phyloP scores from a whole-genome alignment of 1,140 invertebrate genomes.

The Ditylenchus dipsaci region DNA sequence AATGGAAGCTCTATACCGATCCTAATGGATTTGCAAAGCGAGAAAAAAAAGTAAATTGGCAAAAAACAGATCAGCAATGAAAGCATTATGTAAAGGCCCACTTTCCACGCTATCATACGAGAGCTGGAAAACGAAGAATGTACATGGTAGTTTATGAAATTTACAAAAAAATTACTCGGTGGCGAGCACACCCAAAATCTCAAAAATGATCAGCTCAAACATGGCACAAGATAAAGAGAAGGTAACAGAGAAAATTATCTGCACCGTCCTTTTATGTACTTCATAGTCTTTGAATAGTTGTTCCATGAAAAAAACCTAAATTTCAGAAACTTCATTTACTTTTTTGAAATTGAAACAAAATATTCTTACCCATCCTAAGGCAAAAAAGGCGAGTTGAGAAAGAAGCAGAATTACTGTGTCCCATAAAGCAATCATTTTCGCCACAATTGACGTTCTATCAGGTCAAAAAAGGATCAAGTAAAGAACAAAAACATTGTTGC shows the following conservation, averaged over 20 bases:
- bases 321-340: no score
- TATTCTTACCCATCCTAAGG: constrained; percentile 75
- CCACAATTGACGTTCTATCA: background rate
- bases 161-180: constrained; percentile 64
- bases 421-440: constrained; percentile 26
- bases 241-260: constrained; percentile 91
- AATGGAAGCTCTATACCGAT: constrained; percentile 70
- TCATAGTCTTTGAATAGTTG: constrained; percentile 97
- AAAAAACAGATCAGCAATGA: constrained; percentile 91
- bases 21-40: constrained; percentile 81
- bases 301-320: constrained; percentile 84
- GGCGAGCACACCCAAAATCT: constrained; percentile 89
- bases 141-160: constrained; percentile 6
- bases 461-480: background rate
- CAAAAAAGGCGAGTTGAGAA: constrained; percentile 80
- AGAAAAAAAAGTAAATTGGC: constrained; percentile 94
- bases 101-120: constrained; percentile 31
- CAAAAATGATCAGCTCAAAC: constrained; percentile 99
- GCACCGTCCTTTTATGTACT: constrained; percentile 58
- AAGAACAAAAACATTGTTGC: background rate
- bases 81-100: constrained; percentile 76
- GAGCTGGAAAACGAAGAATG: constrained; percentile 33
- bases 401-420: constrained; percentile 31
- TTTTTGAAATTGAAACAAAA: no score
- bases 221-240: constrained; percentile 96